Conservation (phyloP, 2,888 invertebrate genomes). For the Scotopteryx bipunctaria region DNA sequence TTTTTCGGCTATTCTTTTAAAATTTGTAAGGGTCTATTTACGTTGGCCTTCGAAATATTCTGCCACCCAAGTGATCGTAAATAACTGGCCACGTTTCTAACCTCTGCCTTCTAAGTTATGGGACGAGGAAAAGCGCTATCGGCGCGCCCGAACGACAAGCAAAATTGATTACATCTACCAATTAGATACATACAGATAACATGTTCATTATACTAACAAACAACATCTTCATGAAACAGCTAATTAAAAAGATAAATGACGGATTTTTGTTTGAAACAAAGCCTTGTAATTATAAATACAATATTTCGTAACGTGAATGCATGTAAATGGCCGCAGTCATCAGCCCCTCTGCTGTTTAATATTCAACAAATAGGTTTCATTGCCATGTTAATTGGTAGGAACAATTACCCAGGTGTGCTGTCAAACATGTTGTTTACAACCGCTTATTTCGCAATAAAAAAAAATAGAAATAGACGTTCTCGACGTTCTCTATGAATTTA, state of each 20-base stretch:
- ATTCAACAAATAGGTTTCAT: conserved; percentile 32
- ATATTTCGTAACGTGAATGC: conserved; percentile 24
- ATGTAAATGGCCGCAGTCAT: conserved; percentile 36
- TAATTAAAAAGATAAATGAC: conserved; percentile 28
- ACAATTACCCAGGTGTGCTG: conserved; percentile 17
- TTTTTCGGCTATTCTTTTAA: no score
- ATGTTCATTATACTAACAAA: conserved; percentile 23
- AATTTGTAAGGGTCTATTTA: background rate
- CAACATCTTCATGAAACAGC: conserved; percentile 14
- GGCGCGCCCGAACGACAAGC: conserved; percentile 16
- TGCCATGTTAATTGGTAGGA: conserved; percentile 28
- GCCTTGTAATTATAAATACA: conserved; percentile 26
- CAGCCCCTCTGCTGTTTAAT: conserved; percentile 24
- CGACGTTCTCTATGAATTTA: no score
- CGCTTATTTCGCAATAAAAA: background rate
- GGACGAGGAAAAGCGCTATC: conserved; percentile 8
- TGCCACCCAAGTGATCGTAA: conserved; percentile 21
- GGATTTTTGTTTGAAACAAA: conserved; percentile 23
- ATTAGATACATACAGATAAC: conserved; percentile 23
- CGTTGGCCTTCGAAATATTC: background rate
- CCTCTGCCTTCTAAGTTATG: conserved; percentile 29
- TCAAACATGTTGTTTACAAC: background rate
- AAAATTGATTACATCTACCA: conserved; percentile 27
- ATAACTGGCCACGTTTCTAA: conserved; percentile 35
- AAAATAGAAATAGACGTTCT: no score